phyloP scores from a whole-genome alignment of 2,888 invertebrate species.

The Andrena camellia region DNA sequence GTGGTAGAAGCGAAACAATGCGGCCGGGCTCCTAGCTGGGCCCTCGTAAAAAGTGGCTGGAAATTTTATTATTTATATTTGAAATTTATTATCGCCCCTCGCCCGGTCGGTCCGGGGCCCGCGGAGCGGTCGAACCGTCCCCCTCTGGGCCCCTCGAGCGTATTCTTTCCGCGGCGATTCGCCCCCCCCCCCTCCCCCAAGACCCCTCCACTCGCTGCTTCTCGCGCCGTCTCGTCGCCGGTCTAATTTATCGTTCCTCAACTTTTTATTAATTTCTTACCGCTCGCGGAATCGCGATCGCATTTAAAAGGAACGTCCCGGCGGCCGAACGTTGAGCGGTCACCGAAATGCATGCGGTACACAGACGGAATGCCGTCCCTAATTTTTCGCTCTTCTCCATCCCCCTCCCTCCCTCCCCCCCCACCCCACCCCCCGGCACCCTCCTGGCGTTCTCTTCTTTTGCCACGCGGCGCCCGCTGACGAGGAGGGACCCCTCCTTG shows the following conservation, averaged over 20 bases:
- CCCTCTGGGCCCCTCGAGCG: constrained; percentile 9
- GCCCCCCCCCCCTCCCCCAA: not conserved
- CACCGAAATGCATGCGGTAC: constrained; percentile 74
- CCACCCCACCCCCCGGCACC: constrained; percentile 26
- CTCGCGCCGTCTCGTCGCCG: constrained; percentile 76
- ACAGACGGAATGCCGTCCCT: constrained; percentile 76
- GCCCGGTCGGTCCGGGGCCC: constrained; percentile 41
- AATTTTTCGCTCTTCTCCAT: constrained; percentile 71
- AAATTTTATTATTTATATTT: constrained; percentile 83
- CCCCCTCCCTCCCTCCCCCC: no score
- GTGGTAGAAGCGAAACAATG: constrained; percentile 38
- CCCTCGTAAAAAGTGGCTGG: constrained; percentile 62
- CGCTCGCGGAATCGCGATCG: constrained; percentile 79
- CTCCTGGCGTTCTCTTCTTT: constrained; percentile 41
- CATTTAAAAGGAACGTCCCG: constrained; percentile 70
- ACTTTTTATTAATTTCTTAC: constrained; percentile 85
- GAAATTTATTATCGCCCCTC: constrained; percentile 84
- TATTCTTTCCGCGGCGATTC: constrained; percentile 46
- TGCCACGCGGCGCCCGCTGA: constrained; percentile 43
- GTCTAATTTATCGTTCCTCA: constrained; percentile 85
- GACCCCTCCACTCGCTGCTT: constrained; percentile 29
- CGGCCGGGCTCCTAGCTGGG: constrained; percentile 10
- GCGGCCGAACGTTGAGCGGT: constrained; percentile 51
- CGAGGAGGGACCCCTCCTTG: constrained; percentile 11
- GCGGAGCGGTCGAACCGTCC: constrained; percentile 28